Evolutionary conservation across 2,888 invertebrate species (phyloP).

Genomic region (Antheraea assamensis): DNA sequence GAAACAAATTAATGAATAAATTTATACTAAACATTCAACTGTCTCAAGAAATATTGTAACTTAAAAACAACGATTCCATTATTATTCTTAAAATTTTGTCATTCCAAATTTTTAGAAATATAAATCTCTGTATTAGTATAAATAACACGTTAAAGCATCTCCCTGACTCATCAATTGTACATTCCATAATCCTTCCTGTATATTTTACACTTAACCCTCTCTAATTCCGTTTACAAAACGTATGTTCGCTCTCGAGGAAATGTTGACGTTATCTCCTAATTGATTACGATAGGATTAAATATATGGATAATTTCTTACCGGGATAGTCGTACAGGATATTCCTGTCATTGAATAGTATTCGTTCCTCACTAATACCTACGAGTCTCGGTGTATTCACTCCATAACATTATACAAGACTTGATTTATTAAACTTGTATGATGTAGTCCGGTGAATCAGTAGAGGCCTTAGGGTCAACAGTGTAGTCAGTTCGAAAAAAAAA

Average conservation of each 20-base stretch:
- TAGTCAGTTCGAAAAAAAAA: too few species aligned
- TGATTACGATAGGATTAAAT: conserved; percentile 51
- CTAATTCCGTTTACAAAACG: conserved; percentile 44
- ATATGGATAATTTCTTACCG: conserved; percentile 15
- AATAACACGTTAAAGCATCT: conserved; percentile 23
- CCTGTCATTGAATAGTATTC: background rate
- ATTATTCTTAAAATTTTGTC: background rate
- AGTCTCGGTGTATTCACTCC: background rate
- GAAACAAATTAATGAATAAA: background rate
- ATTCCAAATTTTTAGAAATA: background rate
- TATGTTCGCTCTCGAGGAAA: conserved; percentile 45
- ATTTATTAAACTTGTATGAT: too few species aligned
- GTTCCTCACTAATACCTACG: background rate
- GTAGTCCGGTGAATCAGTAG: too few species aligned
- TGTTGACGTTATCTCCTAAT: conserved; percentile 60
- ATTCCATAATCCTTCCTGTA: conserved; percentile 31
- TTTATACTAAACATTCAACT: background rate
- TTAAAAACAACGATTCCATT: background rate
- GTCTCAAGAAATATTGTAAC: background rate
- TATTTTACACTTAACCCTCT: conserved; percentile 46
- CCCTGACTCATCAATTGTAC: conserved; percentile 18
- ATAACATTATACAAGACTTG: too few species aligned
- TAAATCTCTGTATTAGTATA: background rate
- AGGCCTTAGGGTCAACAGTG: too few species aligned
- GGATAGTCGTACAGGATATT: background rate